These are phyloP conservation scores for Sussaba pulchella DNA, from an alignment of 2,888 invertebrate genomes.

Conservation along the genomic window DNA sequence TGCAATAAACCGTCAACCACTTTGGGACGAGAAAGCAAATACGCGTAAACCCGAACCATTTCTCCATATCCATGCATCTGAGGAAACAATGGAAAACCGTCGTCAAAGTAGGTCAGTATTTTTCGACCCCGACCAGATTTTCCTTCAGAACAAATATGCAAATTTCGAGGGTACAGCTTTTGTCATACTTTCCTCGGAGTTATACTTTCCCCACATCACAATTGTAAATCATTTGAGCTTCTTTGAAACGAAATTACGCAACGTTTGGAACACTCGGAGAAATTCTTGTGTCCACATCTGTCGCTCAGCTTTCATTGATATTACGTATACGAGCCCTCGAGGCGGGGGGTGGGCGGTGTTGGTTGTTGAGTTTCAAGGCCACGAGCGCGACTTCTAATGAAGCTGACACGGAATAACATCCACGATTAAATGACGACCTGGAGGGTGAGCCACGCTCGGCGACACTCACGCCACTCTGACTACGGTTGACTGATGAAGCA, in stretches of 20 bases:
- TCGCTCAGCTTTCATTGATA: slow-evolving; percentile 49
- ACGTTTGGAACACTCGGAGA: neutral
- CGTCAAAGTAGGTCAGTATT: slow-evolving; percentile 55
- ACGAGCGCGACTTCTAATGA: slow-evolving; percentile 74
- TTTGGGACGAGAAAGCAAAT: slow-evolving; percentile 33
- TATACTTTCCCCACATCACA: slow-evolving; percentile 31
- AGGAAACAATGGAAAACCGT: slow-evolving; percentile 34
- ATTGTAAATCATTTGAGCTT: slow-evolving; percentile 54
- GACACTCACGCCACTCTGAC: slow-evolving; percentile 45
- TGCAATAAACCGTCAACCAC: slow-evolving; percentile 61
- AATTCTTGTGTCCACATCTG: slow-evolving; percentile 49
- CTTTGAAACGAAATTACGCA: slow-evolving; percentile 42
- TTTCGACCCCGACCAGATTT: slow-evolving; percentile 23
- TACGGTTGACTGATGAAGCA: slow-evolving; percentile 80
- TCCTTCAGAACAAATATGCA: slow-evolving; percentile 54
- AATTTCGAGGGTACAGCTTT: slow-evolving; percentile 51
- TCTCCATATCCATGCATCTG: slow-evolving; percentile 38
- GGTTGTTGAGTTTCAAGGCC: slow-evolving; percentile 36
- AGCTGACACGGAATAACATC: slow-evolving; percentile 78
- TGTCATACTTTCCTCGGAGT: slow-evolving; percentile 40
- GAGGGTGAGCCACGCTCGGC: slow-evolving; percentile 69
- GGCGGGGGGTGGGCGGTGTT: too few species aligned
- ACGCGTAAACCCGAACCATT: slow-evolving; percentile 10
- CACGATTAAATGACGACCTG: slow-evolving; percentile 67
- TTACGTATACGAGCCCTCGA: slow-evolving; percentile 12